A percentile compares a stretch with the other conserved stretches of the same genome.
Conservation (phyloP, 2,113 vertebrate genomes). For the Hassar affinis region DNA sequence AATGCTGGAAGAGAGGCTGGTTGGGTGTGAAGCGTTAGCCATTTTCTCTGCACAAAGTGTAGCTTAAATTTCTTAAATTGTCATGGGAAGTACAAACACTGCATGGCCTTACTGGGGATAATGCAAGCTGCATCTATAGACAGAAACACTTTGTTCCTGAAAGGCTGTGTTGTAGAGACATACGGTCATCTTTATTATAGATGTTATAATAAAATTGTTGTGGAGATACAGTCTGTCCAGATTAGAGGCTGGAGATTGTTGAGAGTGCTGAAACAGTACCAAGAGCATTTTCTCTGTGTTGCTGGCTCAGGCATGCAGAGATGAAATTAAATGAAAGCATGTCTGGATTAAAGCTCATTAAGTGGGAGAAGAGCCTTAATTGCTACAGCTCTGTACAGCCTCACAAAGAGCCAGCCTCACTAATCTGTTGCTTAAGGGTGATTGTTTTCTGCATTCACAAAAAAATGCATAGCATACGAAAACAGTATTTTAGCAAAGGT, state of each 20-base stretch:
- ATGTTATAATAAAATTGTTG: not conserved
- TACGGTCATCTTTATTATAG: constrained; percentile 6
- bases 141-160: not conserved
- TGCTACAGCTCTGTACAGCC: constrained; percentile 66
- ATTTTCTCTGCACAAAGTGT: not conserved
- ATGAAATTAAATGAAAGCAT: constrained; percentile 73
- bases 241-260: constrained; percentile 29
- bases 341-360: constrained; percentile 76
- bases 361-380: constrained; percentile 70
- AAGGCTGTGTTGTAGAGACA: not conserved
- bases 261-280: constrained; percentile 37
- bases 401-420: constrained; percentile 67
- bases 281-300: constrained; percentile 57
- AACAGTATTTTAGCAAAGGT: constrained; percentile 43
- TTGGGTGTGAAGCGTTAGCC: not conserved
- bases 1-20: not conserved
- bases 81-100: not conserved
- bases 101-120: not conserved
- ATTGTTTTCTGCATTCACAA: constrained; percentile 64
- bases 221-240: constrained; percentile 13
- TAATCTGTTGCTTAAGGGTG: constrained; percentile 74
- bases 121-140: not conserved
- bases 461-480: constrained; percentile 44
- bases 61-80: not conserved
- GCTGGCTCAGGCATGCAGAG: constrained; percentile 64